Conservation (phyloP, 2,797 vertebrate genomes). For the Odontamblyopus lacepedii region DNA sequence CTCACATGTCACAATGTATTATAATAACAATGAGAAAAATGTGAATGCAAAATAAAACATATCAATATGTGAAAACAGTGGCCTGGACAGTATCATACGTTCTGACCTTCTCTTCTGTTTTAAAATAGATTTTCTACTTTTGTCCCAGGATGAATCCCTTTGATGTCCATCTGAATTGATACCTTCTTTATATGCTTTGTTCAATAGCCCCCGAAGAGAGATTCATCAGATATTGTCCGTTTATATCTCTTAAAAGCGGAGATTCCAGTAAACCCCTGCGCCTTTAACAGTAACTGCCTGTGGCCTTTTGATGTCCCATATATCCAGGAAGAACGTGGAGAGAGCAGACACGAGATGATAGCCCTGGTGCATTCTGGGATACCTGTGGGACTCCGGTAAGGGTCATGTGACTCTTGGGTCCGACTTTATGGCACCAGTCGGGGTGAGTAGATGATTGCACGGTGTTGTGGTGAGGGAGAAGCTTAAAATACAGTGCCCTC, state of each 20-base stretch:
- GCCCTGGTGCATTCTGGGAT: slow-evolving; percentile 51
- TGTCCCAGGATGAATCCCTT: slow-evolving; percentile 28
- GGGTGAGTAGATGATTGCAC: slow-evolving; percentile 61
- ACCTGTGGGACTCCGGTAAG: slow-evolving; percentile 62
- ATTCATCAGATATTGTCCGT: slow-evolving; percentile 45
- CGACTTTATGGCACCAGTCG: slow-evolving; percentile 70
- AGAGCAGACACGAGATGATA: slow-evolving; percentile 14
- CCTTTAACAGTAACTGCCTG: slow-evolving; percentile 55
- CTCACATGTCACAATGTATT: too few relatives aligned
- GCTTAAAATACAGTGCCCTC: slow-evolving; percentile 51
- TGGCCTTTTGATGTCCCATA: slow-evolving; percentile 61
- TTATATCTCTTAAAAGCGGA: slow-evolving; percentile 61
- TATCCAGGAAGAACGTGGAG: slow-evolving; percentile 46
- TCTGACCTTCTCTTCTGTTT: neutral
- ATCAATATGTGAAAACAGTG: neutral
- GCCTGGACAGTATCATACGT: too few relatives aligned
- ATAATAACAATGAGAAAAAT: too few relatives aligned
- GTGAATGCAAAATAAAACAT: neutral
- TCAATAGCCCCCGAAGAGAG: slow-evolving; percentile 36
- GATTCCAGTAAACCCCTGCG: slow-evolving; percentile 64
- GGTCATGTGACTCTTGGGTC: slow-evolving; percentile 71
- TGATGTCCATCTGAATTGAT: slow-evolving; percentile 36
- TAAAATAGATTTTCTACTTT: slow-evolving; percentile 9
- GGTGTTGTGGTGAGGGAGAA: slow-evolving; percentile 65
- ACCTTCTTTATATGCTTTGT: slow-evolving; percentile 42